Percentiles rank a stretch among this genome's conserved stretches.
Evolutionary conservation across 2,113 vertebrate genomes (phyloP).

Genomic region (Willisornis vidua): DNA sequence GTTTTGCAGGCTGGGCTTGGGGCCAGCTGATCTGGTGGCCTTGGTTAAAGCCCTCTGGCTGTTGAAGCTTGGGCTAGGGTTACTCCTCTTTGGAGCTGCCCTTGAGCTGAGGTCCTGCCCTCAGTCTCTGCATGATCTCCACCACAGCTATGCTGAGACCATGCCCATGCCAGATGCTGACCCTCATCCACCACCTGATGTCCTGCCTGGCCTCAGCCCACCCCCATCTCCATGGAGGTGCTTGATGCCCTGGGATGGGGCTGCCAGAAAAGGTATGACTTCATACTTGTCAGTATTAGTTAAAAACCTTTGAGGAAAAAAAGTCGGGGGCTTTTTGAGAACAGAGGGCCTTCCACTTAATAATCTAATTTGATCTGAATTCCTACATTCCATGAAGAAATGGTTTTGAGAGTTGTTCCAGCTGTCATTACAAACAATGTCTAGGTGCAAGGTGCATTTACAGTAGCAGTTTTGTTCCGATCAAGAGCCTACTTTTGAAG

Average conservation of each 20-base stretch:
- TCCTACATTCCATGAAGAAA: not conserved
- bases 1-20: not conserved
- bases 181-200: accelerated
- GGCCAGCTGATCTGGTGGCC: not conserved
- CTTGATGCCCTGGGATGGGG: not conserved
- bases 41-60: not conserved
- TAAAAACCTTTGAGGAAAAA: not conserved
- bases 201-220: not conserved
- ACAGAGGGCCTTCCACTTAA: not conserved
- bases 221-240: not conserved
- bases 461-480: not conserved
- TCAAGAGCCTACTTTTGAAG: not conserved
- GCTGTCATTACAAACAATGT: not conserved
- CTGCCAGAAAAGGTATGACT: not conserved
- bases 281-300: not conserved
- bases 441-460: not conserved
- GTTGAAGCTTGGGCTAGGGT: not conserved
- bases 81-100: not conserved
- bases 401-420: not conserved
- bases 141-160: not conserved
- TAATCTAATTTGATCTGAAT: not conserved
- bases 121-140: not conserved
- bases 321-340: not conserved
- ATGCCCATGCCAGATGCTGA: too few relatives aligned
- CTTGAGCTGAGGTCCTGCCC: not conserved